A percentile compares a stretch with the other conserved stretches of the same genome.
phyloP scores from a whole-genome alignment of 2,797 vertebrate genomes.

The Tachyglossus aculeatus region DNA sequence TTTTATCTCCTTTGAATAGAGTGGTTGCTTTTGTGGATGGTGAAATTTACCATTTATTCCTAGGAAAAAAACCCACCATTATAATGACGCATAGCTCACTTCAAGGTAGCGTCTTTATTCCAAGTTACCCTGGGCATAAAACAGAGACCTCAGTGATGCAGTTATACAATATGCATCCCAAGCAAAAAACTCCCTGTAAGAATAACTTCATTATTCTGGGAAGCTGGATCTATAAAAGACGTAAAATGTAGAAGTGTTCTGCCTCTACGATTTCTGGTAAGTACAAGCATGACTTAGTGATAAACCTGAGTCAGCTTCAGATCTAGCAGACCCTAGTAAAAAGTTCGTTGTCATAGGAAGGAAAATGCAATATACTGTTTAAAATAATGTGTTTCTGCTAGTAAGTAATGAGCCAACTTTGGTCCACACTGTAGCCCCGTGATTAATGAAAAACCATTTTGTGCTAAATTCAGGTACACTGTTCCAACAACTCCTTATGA shows the following conservation, averaged over 20 bases:
- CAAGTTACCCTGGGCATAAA: slow-evolving; percentile 66
- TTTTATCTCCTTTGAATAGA: slow-evolving; percentile 59
- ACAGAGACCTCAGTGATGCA: slow-evolving; percentile 65
- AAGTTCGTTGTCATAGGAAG: slow-evolving; percentile 43
- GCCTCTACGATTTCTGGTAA: slow-evolving; percentile 74
- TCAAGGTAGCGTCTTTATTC: slow-evolving; percentile 63
- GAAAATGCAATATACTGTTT: slow-evolving; percentile 29
- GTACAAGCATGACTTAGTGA: slow-evolving; percentile 65
- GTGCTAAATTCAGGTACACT: not conserved
- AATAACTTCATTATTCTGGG: slow-evolving; percentile 78
- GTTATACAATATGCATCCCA: slow-evolving; percentile 70
- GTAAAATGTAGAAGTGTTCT: slow-evolving; percentile 67
- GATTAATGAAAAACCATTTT: not conserved
- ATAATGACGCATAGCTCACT: slow-evolving; percentile 57
- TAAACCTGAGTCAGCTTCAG: slow-evolving; percentile 67
- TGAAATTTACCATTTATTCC: slow-evolving; percentile 59
- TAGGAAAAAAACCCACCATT: slow-evolving; percentile 61
- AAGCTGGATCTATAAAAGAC: slow-evolving; percentile 77
- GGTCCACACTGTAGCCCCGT: not conserved
- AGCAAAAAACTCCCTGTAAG: slow-evolving; percentile 71
- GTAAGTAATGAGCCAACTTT: not conserved
- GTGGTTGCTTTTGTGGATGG: slow-evolving; percentile 59
- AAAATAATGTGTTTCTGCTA: not conserved
- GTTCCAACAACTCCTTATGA: fast-evolving
- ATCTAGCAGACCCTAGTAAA: slow-evolving; percentile 40